Evolutionary conservation across 2,888 invertebrate genomes (phyloP).

Genomic region (Amphipoea lucens): DNA sequence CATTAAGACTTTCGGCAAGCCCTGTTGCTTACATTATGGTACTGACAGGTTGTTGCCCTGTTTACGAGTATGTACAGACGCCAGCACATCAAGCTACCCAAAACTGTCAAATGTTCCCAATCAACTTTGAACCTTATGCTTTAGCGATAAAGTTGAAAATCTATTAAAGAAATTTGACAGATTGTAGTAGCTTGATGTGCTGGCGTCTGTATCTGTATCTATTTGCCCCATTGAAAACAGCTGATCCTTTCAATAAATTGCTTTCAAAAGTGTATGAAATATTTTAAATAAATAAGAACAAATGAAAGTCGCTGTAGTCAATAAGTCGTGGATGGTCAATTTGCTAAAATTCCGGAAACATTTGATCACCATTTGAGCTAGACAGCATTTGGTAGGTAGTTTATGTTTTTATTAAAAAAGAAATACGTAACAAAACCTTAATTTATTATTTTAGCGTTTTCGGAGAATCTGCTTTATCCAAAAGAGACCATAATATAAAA

Average conservation of each 20-base stretch:
- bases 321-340: not conserved
- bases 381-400: too few species aligned
- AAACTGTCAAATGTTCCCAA: too few species aligned
- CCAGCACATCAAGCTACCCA: too few species aligned
- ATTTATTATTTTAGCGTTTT: not conserved
- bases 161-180: too few species aligned
- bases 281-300: not conserved
- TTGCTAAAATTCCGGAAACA: too few species aligned
- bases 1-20: constrained; percentile 9
- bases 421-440: too few species aligned
- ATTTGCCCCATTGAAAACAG: not conserved
- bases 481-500: not conserved
- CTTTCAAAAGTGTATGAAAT: not conserved
- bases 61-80: not conserved
- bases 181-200: too few species aligned
- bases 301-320: not conserved
- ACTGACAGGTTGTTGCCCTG: constrained; percentile 27
- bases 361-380: too few species aligned
- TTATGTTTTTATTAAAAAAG: too few species aligned
- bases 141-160: too few species aligned
- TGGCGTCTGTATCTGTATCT: not conserved
- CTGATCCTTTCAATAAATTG: not conserved
- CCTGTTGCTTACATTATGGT: constrained; percentile 12
- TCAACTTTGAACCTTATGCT: too few species aligned
- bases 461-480: not conserved